Conservation (phyloP, 2,797 vertebrate genomes). For the Sebastolobus alascanus region DNA sequence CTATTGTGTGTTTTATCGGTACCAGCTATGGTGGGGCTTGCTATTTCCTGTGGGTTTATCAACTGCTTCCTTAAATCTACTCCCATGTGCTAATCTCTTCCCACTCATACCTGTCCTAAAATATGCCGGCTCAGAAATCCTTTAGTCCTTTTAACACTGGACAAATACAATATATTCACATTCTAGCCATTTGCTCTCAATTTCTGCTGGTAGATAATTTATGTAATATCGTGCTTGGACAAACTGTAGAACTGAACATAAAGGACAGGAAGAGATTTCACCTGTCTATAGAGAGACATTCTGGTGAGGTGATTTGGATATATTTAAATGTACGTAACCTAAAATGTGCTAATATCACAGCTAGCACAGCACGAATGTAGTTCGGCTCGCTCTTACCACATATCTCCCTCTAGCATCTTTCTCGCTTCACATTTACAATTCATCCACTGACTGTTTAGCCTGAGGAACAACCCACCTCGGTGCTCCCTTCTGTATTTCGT, state of each 20-base stretch:
- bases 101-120: constrained; percentile 53
- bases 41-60: constrained; percentile 66
- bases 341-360: not conserved
- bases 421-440: not conserved
- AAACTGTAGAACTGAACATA: constrained; percentile 1
- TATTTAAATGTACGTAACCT: not conserved
- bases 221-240: not conserved
- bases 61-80: constrained; percentile 53
- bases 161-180: constrained; percentile 21
- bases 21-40: constrained; percentile 34
- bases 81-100: constrained; percentile 64
- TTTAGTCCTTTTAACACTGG: not conserved
- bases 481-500: constrained; percentile 2
- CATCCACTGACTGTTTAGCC: not conserved
- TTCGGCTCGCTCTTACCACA: not conserved
- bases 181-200: not conserved
- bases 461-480: not conserved
- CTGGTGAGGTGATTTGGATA: not conserved
- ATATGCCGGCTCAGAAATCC: constrained; percentile 39
- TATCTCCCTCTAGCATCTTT: not conserved
- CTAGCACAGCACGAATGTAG: not conserved
- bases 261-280: not conserved
- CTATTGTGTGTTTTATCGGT: constrained; percentile 71
- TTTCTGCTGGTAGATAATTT: not conserved
- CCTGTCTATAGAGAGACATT: not conserved